Percentiles rank a stretch among this genome's conserved stretches.
Evolutionary conservation across 2,113 vertebrate genomes (phyloP).

Genomic region (Podiceps cristatus): DNA sequence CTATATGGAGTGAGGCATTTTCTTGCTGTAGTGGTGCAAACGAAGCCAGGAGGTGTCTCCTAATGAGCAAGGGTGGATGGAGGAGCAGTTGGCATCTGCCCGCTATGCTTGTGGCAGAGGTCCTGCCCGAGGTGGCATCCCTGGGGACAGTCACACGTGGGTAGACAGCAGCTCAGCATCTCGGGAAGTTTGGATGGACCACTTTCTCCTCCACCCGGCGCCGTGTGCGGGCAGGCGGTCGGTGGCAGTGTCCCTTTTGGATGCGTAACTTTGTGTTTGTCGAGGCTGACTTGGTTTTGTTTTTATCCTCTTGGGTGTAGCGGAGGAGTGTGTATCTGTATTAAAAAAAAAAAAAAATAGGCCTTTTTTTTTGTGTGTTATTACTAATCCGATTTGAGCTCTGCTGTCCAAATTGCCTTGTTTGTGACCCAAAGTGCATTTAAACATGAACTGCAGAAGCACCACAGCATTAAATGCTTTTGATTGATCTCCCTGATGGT

Average conservation of each 20-base stretch:
- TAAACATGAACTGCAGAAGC: conserved; percentile 70
- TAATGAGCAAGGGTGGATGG: neutral
- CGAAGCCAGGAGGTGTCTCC: neutral
- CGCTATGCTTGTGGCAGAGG: neutral
- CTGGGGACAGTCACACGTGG: rapidly evolving
- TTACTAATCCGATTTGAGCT: conserved; percentile 47
- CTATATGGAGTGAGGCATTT: neutral
- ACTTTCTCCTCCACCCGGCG: rapidly evolving
- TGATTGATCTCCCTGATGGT: conserved; percentile 71
- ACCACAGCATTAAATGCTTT: conserved; percentile 59
- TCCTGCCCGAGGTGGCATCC: neutral
- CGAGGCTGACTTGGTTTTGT: neutral
- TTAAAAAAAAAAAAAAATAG: neutral
- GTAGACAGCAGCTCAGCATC: neutral
- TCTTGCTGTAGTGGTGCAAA: neutral
- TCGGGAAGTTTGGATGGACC: rapidly evolving
- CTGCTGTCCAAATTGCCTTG: conserved; percentile 54
- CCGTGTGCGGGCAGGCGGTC: rapidly evolving
- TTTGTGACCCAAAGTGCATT: conserved; percentile 70
- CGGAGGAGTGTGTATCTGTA: neutral
- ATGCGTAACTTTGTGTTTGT: neutral
- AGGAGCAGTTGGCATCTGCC: neutral
- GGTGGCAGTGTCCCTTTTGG: neutral
- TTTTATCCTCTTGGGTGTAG: neutral
- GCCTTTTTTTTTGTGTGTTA: conserved; percentile 16